Base-by-base conservation (phyloP, 2,113 vertebrate genomes). In the Cromileptes altivelis region DNA sequence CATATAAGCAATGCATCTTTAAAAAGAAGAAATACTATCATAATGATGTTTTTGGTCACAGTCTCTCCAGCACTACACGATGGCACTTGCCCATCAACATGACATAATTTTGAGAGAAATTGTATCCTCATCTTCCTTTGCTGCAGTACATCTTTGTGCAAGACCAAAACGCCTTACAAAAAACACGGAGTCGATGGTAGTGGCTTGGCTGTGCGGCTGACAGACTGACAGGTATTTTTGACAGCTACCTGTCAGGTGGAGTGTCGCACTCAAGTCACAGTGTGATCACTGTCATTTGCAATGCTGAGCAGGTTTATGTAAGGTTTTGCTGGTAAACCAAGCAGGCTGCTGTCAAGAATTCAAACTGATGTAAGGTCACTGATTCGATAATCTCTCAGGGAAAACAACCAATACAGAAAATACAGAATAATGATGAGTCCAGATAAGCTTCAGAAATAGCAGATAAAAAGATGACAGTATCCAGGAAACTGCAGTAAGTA, bases 201-300 rank as follows among this genome's bases (percentile, higher is more conserved):
- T 56, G 81, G 71, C 70, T 67, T 42, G 78, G 73, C 71, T 73
- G 27, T 25, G 63, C 62, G 10, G 78, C 82, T 89, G 89, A 89
- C 90, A 88, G 81, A 85, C 75, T 91, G 92, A 91, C 86, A 75
- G 83, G 37, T 71, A 55, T 56, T 68, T 70, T 78, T 92, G 91
- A 93, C 90, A 92, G 75, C 33, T 75, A 77, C 37, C 83, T 86
- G 81, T 92, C 91, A 73, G 85, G 40, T 78, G 81, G 80, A 80
- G 81, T 84, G 81, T 88, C 53, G 67, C 62, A 52, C 63, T 89
- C 80, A 63, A 78, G 80, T 85, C 82, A 47, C 84, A 74, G 81
- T 76, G 75, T 76, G 81, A 93, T 91, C 85, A 86, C 85, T 83
- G 84, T 91, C 87, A 92, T 90, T 91, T 90, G 80, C 85, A 86